Percentiles rank a stretch among this genome's conserved stretches.
Evolutionary conservation across 1,140 invertebrate genomes (phyloP).

Genomic region (Musca domestica): DNA sequence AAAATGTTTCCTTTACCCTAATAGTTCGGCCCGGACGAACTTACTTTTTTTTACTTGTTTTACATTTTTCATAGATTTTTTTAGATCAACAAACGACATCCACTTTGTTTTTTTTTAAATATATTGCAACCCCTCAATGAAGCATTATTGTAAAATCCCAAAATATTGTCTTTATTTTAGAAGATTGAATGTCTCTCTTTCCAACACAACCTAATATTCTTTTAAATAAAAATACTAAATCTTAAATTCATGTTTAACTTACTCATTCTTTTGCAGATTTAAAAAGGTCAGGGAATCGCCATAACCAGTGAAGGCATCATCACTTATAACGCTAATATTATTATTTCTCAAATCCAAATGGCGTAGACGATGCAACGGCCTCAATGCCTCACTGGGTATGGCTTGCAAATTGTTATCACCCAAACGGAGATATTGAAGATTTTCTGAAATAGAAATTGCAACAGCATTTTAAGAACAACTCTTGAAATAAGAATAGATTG

Average conservation of each 20-base stretch:
- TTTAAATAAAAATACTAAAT: not conserved
- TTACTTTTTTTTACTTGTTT: too few species aligned
- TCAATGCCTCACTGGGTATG: slow-evolving; percentile 77
- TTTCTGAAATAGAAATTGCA: slow-evolving; percentile 60
- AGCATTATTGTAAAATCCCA: too few species aligned
- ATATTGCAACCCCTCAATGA: too few species aligned
- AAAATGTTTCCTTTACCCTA: too few species aligned
- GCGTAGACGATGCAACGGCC: slow-evolving; percentile 77
- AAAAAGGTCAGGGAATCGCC: slow-evolving; percentile 90
- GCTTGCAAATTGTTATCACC: slow-evolving; percentile 81
- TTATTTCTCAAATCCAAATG: slow-evolving; percentile 84
- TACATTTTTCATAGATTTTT: too few species aligned
- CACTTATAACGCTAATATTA: slow-evolving; percentile 76
- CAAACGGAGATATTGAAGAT: slow-evolving; percentile 81
- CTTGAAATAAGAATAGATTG: not conserved
- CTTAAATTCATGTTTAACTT: slow-evolving; percentile 45
- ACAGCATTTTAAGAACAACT: not conserved
- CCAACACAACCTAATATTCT: too few species aligned
- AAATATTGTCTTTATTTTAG: too few species aligned
- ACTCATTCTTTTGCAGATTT: slow-evolving; percentile 89
- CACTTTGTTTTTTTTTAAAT: too few species aligned
- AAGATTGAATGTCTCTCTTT: too few species aligned
- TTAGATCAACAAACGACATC: too few species aligned
- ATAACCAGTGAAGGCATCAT: slow-evolving; percentile 85
- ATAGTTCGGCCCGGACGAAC: too few species aligned